These are phyloP conservation scores for Drosophila borealis DNA, from an alignment of 2,888 invertebrate species.

Conservation along the genomic window DNA sequence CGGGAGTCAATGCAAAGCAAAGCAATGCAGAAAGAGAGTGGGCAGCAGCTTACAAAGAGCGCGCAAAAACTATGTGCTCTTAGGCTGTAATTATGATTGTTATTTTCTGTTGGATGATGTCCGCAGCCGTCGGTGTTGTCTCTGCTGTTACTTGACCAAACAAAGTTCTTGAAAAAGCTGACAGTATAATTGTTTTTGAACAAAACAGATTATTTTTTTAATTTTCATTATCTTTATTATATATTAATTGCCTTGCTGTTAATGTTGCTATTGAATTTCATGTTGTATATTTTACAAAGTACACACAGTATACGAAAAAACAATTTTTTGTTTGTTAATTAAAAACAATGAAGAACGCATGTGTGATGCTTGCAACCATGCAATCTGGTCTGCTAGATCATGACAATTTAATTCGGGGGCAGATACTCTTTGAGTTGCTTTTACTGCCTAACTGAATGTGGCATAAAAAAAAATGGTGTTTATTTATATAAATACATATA, in stretches of 20 bases:
- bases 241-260: slow-evolving; percentile 76
- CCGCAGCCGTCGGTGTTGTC: no score
- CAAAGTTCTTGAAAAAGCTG: no score
- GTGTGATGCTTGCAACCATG: slow-evolving; percentile 8
- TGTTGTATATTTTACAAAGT: slow-evolving; percentile 77
- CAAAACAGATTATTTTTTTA: slow-evolving; percentile 4
- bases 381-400: slow-evolving; percentile 16
- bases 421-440: slow-evolving; percentile 41
- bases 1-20: no score
- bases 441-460: slow-evolving; percentile 32
- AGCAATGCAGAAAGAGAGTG: no score
- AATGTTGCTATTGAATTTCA: slow-evolving; percentile 71
- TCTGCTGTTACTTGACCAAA: no score
- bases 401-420: slow-evolving; percentile 7
- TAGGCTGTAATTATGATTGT: no score
- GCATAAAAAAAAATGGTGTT: slow-evolving; percentile 48
- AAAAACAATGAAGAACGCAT: slow-evolving; percentile 35
- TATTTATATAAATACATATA: slow-evolving; percentile 37
- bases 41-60: no score
- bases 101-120: no score
- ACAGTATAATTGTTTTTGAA: neutral
- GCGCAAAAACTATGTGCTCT: no score
- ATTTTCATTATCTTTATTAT: slow-evolving; percentile 68
- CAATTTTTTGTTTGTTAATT: slow-evolving; percentile 16
- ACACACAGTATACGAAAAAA: slow-evolving; percentile 68